Percentiles rank a stretch among this genome's conserved stretches.
Conservation (phyloP, 1,140 invertebrate species). For the Leptinotarsa defecta region DNA sequence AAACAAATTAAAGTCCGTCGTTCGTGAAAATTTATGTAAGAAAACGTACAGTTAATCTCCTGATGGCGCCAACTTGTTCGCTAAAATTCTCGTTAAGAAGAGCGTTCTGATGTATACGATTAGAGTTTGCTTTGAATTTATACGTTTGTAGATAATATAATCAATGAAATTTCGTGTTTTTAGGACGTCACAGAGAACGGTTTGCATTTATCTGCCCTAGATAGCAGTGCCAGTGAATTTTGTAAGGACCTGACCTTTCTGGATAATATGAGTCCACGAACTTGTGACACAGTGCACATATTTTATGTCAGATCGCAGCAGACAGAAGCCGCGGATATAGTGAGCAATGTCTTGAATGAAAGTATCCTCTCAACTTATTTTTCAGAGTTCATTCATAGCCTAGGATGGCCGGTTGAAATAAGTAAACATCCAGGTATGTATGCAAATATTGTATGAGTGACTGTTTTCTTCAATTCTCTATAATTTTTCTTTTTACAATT, state of each 20-base stretch:
- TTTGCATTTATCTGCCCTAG: conserved; percentile 75
- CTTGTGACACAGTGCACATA: conserved; percentile 90
- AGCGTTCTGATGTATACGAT: too few species aligned
- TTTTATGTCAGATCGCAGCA: conserved; percentile 93
- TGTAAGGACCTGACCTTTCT: conserved; percentile 74
- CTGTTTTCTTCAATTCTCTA: too few species aligned
- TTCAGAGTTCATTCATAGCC: conserved; percentile 76
- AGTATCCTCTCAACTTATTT: conserved; percentile 72
- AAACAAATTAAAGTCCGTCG: too few species aligned
- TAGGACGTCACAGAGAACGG: conserved; percentile 21
- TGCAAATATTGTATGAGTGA: neutral
- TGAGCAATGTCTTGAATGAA: conserved; percentile 69
- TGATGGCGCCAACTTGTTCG: too few species aligned
- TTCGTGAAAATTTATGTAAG: too few species aligned
- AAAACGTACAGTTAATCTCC: too few species aligned
- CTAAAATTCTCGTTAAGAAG: too few species aligned
- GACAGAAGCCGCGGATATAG: conserved; percentile 74
- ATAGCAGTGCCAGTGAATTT: conserved; percentile 74
- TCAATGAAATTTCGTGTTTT: neutral
- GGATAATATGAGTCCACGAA: conserved; percentile 81
- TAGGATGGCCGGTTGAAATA: conserved; percentile 87
- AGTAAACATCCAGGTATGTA: conserved; percentile 72
- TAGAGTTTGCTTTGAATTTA: too few species aligned
- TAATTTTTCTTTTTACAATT: too few species aligned
- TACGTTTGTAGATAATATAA: too few species aligned